These are phyloP conservation scores for Lasioglossum malachurum DNA, from an alignment of 2,888 invertebrate genomes.

Conservation along the genomic window DNA sequence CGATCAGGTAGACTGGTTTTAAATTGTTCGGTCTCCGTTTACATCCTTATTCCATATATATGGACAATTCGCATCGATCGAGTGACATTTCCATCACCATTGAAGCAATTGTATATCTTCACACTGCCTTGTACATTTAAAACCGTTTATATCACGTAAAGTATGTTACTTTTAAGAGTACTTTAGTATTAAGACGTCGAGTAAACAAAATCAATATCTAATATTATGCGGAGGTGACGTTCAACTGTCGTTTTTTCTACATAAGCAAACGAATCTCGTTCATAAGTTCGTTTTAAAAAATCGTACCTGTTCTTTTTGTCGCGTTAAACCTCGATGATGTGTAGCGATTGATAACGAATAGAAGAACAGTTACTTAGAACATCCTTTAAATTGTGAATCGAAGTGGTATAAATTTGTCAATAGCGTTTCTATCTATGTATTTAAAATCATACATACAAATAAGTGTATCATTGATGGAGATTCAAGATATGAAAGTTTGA, in stretches of 20 bases:
- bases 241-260: slow-evolving; percentile 8
- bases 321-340: slow-evolving; percentile 14
- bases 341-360: slow-evolving; percentile 7
- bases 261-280: slow-evolving; percentile 12
- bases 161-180: slow-evolving; percentile 26
- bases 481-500: slow-evolving; percentile 10
- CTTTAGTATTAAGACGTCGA: slow-evolving; percentile 23
- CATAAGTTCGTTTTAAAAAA: slow-evolving; percentile 3
- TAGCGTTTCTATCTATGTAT: slow-evolving; percentile 26
- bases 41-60: neutral
- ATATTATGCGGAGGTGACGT: slow-evolving; percentile 10
- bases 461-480: slow-evolving; percentile 17
- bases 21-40: slow-evolving; percentile 8
- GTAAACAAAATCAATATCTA: slow-evolving; percentile 14
- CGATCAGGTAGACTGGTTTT: slow-evolving; percentile 27
- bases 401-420: slow-evolving; percentile 24
- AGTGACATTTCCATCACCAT: neutral
- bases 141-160: slow-evolving; percentile 21
- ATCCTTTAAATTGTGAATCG: slow-evolving; percentile 23
- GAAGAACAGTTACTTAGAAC: slow-evolving; percentile 18
- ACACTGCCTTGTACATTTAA: slow-evolving; percentile 53
- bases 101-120: slow-evolving; percentile 10
- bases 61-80: neutral
- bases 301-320: neutral
- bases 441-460: slow-evolving; percentile 47